A percentile compares a stretch with the other conserved stretches of the same genome.
Conservation (phyloP, 2,797 vertebrate species). For the Australoheros facetus region DNA sequence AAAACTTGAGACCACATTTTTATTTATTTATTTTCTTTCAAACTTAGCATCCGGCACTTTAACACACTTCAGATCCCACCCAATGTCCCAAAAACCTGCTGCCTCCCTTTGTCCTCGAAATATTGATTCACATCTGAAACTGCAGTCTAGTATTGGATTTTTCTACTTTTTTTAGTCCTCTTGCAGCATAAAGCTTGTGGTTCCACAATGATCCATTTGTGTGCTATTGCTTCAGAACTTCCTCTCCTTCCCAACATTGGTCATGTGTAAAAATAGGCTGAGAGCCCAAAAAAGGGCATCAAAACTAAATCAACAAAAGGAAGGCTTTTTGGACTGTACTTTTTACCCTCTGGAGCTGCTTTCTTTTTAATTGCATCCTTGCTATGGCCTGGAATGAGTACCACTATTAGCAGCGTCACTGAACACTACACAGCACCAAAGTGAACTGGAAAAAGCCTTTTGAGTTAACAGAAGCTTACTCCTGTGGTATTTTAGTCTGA, state of each 20-base stretch:
- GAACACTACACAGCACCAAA: background rate
- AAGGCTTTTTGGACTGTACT: background rate
- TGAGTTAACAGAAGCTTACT: background rate
- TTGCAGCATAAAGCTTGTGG: background rate
- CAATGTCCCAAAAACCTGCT: background rate
- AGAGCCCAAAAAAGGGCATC: background rate
- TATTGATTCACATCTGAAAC: slow-evolving; percentile 17
- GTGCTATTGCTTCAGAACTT: background rate
- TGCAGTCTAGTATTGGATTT: slow-evolving; percentile 20
- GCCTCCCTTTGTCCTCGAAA: slow-evolving; percentile 1
- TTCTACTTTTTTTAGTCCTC: slow-evolving; percentile 9
- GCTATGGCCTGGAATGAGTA: background rate
- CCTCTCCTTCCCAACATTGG: background rate
- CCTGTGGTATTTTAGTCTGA: background rate
- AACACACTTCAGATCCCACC: background rate
- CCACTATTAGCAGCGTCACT: background rate
- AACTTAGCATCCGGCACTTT: background rate
- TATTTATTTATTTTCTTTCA: background rate
- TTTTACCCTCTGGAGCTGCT: slow-evolving; percentile 1
- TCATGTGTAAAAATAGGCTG: background rate
- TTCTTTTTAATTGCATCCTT: background rate
- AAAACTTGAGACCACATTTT: background rate
- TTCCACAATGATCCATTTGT: background rate
- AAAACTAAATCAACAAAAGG: background rate
- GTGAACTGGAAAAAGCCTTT: background rate